Evolutionary conservation across 1,140 invertebrate genomes (phyloP), one percentile per base, ranked within the genome.

Genomic region (Pristionchus pacificus): DNA sequence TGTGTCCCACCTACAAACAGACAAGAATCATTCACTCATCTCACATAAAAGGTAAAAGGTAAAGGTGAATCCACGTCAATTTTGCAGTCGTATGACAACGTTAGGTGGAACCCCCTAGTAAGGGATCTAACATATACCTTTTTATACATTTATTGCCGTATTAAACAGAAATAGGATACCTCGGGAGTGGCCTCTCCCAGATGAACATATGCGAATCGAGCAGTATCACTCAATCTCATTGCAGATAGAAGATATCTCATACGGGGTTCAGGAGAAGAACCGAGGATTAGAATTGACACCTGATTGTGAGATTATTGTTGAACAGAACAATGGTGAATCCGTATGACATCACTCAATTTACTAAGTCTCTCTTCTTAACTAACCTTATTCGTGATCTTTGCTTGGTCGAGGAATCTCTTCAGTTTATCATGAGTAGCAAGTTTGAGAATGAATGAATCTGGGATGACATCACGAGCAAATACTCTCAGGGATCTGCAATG

Each of bases 381-480:
- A n/a, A 79, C 73, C 63, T 82, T 82, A 64, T 81, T 81, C 3
- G 74, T 82, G 10, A 38, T 31, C 31, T 77, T 72, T 78, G 78
- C 82, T 65, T 73, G 76, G 63, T 81, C 79, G 13, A 81, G 38
- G 58, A 81, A 82, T 30, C 79, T 65, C n/a, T 65, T 62, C 24
- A 82, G 32, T 15, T 60, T 65, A 32, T 68, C 59, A 63, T 81
- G 74, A 2, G 65, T 69, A 59, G 71, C 75, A 49, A 81, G 55
- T 32, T 62, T 64, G 2, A 60, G 67, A 19, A 81, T 29, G 67
- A 77, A 80, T 24, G 77, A 78, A 25, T 63, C 74, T 6, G 79
- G 79, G 64, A 81, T 81, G 1, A 75, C 78, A 69, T 81, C 80
- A 28, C 79, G 67, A n/a, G 79, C 79, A 58, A 81, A 81, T 13